A percentile compares a stretch with the other conserved stretches of the same genome.
Conservation (phyloP, 2,113 vertebrate genomes). For the Sitta europaea region DNA sequence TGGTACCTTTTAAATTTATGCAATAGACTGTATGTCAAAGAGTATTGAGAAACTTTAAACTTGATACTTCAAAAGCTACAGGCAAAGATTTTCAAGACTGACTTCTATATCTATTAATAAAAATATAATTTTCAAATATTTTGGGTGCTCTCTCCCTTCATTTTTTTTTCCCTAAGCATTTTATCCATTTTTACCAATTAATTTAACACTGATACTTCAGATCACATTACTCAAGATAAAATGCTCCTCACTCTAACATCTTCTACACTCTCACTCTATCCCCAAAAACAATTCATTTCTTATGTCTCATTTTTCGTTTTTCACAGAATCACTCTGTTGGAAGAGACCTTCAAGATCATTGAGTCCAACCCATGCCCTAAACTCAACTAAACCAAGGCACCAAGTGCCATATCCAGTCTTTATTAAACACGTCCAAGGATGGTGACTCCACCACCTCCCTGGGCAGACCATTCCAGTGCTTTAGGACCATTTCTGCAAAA, state of each 20-base stretch:
- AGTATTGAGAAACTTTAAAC: background rate
- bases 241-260: background rate
- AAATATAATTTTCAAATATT: background rate
- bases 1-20: background rate
- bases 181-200: background rate
- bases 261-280: background rate
- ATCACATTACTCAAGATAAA: background rate
- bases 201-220: background rate
- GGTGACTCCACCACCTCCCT: background rate
- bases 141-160: background rate
- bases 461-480: background rate
- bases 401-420: background rate
- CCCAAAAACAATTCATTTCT: background rate
- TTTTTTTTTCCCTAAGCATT: background rate
- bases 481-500: rapidly evolving
- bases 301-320: background rate
- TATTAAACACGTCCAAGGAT: background rate
- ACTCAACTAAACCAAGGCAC: background rate
- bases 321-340: background rate
- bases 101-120: background rate
- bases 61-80: background rate
- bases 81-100: background rate
- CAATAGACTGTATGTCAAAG: background rate
- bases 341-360: background rate
- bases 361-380: background rate